These are phyloP conservation scores for Adoxophyes honmai DNA, from an alignment of 1,140 invertebrate species.

Conservation along the genomic window DNA sequence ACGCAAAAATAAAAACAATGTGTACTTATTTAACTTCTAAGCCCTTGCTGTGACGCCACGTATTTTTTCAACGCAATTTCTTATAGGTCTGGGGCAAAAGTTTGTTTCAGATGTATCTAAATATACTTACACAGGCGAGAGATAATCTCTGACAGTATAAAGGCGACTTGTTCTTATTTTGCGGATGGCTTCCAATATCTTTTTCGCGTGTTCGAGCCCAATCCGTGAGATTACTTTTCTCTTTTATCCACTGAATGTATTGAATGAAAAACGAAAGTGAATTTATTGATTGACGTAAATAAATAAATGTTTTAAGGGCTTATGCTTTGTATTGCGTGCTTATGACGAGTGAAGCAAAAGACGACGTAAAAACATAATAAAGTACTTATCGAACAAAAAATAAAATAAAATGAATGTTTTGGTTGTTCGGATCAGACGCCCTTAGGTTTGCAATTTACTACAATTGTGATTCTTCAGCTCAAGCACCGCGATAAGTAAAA, in stretches of 20 bases:
- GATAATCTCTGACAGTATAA: slow-evolving; percentile 46
- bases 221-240: slow-evolving; percentile 43
- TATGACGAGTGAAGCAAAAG: too few relatives aligned
- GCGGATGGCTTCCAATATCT: slow-evolving; percentile 46
- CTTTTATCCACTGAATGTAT: slow-evolving; percentile 35
- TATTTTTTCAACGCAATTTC: background rate
- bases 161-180: slow-evolving; percentile 39
- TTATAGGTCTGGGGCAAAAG: slow-evolving; percentile 17
- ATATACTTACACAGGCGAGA: slow-evolving; percentile 26
- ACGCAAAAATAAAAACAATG: too few relatives aligned
- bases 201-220: slow-evolving; percentile 47
- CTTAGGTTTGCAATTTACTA: too few relatives aligned
- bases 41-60: background rate
- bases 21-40: slow-evolving; percentile 7
- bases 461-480: too few relatives aligned
- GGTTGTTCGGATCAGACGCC: too few relatives aligned
- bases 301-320: slow-evolving; percentile 35
- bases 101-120: slow-evolving; percentile 28
- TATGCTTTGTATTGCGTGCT: slow-evolving; percentile 18
- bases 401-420: too few relatives aligned
- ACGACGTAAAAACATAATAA: too few relatives aligned
- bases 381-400: too few relatives aligned
- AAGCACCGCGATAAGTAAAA: too few relatives aligned
- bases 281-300: slow-evolving; percentile 41
- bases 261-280: slow-evolving; percentile 42